Evolutionary conservation across 1,140 invertebrate genomes (phyloP), one percentile per base, ranked within the genome.

Genomic region (Littorina saxatilis): DNA sequence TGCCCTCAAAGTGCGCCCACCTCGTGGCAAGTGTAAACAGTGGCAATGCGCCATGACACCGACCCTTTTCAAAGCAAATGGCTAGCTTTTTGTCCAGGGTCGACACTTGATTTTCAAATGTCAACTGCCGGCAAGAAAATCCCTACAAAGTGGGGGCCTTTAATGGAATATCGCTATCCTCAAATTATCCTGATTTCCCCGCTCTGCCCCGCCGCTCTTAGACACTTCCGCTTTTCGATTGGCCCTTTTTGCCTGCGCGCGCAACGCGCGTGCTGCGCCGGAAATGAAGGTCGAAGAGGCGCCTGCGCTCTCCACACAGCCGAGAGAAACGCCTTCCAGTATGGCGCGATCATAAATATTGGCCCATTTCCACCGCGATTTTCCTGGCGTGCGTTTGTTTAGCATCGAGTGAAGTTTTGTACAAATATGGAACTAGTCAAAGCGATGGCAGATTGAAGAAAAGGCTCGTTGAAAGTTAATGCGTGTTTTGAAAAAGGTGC

Each of bases 101-200:
- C 23, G 76, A 55, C 39, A 78, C 76, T 78, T 78, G 76, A 78
- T 78, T 78, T 78, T 63, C 76, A 78, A 78, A 78, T 78, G 76
- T 78, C 76, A 78, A 78, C 76, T 66, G 76, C 58, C 58, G 76
- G 76, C 55, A 58, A 61, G 76, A 61, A 78, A 78, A 78, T 78
- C 76, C 58, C 76, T 78, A 78, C 52, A 78, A 78, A 78, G 76
- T 63, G 76, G 37, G 17, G 58, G 29, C 76, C 58, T 58, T 63
- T 63, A 76, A 78, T 78, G 76, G 76, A 78, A 78, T 78, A 78
- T 78, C 76, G 55, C 76, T 78, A 78, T 78, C 76, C 76, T 63
- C 39, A 78, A 78, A 63, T 78, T 63, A 63, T 61, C 76, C 76
- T 63, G 76, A 78, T 78, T 78, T 78, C 76, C 76, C 52, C 76